Base-by-base conservation (phyloP, 2,113 vertebrate species). In the Hippopotamus amphibius region DNA sequence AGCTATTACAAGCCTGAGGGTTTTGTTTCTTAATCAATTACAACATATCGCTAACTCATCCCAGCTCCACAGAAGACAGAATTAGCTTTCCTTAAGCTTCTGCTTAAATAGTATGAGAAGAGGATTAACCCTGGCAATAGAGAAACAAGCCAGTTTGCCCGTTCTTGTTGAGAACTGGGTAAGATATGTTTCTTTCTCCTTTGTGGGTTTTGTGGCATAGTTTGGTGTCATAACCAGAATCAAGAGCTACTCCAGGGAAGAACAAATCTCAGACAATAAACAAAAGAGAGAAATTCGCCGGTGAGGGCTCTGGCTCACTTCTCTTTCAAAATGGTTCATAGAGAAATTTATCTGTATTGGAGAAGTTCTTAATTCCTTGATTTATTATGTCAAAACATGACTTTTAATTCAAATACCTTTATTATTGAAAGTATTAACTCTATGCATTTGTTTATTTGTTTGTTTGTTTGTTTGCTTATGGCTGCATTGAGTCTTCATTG, bases 71-170 rank as follows among this genome's bases (percentile, higher is more conserved):
- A 57, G 87, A 93, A 81, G 93, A 88, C 57, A 95, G 55, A 80
- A 88, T 88, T 93, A 86, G 81, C 85, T 90, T 96, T 95, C 82
- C 93, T 96, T 97, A n/a, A 85, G 22, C 79, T 94, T 90, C 87
- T 95, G 22, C 95, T 97, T 74, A 94, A 98, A 96, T 83, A 96
- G 88, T 86, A 92, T 97, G 98, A 98, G 95, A 97, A 94, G 72
- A 90, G 97, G 95, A 93, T 98, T 96, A 97, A 95, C 66, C 37
- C 57, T 82, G 88, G 53, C 65, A 95, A 88, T 55, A n/a, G 96
- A 93, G 93, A 97, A 96, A 83, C 17, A 69, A 59, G 57, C 92
- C 85, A 3, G 33, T 16, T 48, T 76, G 57, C 65, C 87, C 5
- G 28, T 65, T 41, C 92, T 97, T 15, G 12, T 46, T 4, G 10